Percentiles rank a stretch among this genome's conserved stretches.
Conservation (phyloP, 2,888 invertebrate genomes). For the Abrostola triplasia region DNA sequence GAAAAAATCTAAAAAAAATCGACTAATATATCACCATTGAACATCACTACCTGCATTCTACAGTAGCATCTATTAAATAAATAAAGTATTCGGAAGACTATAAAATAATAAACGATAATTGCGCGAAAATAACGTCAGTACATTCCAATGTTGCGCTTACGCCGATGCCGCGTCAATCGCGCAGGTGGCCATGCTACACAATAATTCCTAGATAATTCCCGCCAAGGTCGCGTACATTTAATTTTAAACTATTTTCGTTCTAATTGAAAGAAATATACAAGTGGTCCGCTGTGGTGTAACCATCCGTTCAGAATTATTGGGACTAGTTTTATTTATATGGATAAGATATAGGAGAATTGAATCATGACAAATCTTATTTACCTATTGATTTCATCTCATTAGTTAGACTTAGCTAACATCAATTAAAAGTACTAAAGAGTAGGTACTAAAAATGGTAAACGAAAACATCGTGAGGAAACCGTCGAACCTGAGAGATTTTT, state of each 20-base stretch:
- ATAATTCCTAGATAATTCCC: constrained; percentile 51
- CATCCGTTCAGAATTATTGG: constrained; percentile 29
- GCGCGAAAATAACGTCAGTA: constrained; percentile 26
- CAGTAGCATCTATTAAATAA: constrained; percentile 18
- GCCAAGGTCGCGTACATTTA: constrained; percentile 56
- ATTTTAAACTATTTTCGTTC: constrained; percentile 59
- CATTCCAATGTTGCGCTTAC: constrained; percentile 20
- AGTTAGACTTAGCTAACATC: no score
- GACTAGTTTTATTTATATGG: constrained; percentile 19
- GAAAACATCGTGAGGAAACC: no score
- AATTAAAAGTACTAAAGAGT: no score
- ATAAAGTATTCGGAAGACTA: constrained; percentile 20
- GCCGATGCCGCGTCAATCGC: constrained; percentile 15
- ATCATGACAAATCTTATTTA: no score
- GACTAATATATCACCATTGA: not conserved
- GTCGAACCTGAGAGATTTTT: no score
- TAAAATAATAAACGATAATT: constrained; percentile 14
- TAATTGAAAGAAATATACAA: constrained; percentile 68
- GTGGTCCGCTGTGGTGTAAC: constrained; percentile 50
- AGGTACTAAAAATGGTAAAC: no score
- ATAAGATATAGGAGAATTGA: no score
- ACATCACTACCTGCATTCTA: constrained; percentile 20
- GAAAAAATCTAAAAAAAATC: not conserved
- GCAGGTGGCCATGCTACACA: constrained; percentile 45
- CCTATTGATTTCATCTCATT: no score